Base-by-base conservation (phyloP, 2,888 invertebrate species). In the Embidobia sp. region DNA sequence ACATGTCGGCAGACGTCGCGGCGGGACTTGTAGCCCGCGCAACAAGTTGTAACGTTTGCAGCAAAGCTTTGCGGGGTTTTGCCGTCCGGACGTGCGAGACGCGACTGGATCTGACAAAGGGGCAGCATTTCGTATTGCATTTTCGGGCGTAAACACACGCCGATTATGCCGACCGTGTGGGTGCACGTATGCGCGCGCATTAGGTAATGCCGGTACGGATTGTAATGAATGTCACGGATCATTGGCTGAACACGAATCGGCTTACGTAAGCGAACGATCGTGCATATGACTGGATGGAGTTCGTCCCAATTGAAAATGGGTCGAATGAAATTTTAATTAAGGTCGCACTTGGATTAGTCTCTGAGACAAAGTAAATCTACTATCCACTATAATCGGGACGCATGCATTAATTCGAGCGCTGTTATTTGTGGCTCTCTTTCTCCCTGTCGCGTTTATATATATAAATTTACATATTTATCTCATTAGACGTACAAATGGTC, bases 251-350 rank as follows among this genome's bases (percentile, higher is more conserved):
- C 66, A 64, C 55, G 74, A 59, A 70, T 66, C 69, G 57, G 61
- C 40, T 77, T 69, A 73, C 67, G 59, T 74, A 74, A 78, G 70
- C 69, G 67, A 59, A 59, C 64, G 73, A 78, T 53, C 63, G 70
- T 75, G 70, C 46, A 66, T 61, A 66, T 57, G 64, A 61, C 61
- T 70, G 55, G 66, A 66, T 57, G 66, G 72, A 55, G 44, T 75
- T 75, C 66, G 63, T 75, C 51, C 67, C 67, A 63, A 78, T 63
- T 67, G 75, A 72, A 78, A 78, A 78, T 75, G 44, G 75, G 72
- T 78, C 66, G 72, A 78, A 78, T 78, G 67, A 55, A 78, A 78
- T 72, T 73, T 66, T 70, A 79, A 76, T 79, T 72, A 79, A 79
- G 73, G 76, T 79, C 79, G 70, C 75, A 76, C 73, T 76, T 79